These are phyloP conservation scores for Apodemus speciosus DNA, from an alignment of 2,113 vertebrate genomes.

Conservation along the genomic window DNA sequence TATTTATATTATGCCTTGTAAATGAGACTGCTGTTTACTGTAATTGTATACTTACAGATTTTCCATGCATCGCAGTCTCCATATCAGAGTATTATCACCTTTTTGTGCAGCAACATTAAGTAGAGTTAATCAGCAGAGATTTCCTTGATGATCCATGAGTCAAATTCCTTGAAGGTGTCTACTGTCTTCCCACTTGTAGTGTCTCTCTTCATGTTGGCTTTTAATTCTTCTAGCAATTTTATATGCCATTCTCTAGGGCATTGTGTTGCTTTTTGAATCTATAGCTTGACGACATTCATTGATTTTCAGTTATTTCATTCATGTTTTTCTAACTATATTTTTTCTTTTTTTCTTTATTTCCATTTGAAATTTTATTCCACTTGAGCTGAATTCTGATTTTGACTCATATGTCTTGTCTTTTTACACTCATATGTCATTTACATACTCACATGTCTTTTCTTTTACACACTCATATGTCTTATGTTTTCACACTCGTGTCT, in stretches of 20 bases:
- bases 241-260: background rate
- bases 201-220: background rate
- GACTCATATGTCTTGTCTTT: background rate
- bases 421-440: too few species aligned
- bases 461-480: too few species aligned
- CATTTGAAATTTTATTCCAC: background rate
- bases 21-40: background rate
- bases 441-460: too few species aligned
- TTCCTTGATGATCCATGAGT: background rate
- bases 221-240: constrained; percentile 7
- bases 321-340: background rate
- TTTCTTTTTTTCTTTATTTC: background rate
- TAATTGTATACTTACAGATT: background rate
- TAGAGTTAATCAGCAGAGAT: background rate
- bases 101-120: background rate
- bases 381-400: background rate
- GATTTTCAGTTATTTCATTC: background rate
- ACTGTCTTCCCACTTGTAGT: background rate
- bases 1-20: background rate
- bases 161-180: background rate
- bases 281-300: background rate
- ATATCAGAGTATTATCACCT: background rate
- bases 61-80: background rate
- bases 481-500: too few species aligned
- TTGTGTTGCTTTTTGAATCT: background rate